phyloP scores from a whole-genome alignment of 1,140 invertebrate genomes.

The Pogonognathellus flavescens region DNA sequence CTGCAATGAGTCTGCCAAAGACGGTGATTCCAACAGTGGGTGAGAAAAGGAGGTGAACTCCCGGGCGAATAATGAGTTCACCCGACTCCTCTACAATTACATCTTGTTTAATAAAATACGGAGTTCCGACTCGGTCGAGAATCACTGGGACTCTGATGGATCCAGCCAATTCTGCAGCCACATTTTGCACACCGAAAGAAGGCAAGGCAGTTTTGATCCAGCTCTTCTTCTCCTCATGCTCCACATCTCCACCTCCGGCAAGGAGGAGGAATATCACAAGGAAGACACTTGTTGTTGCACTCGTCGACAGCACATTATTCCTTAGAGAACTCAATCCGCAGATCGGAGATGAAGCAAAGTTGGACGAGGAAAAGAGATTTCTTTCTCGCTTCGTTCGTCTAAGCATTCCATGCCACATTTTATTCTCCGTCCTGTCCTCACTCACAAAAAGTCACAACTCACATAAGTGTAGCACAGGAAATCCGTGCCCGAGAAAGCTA shows the following conservation, averaged over 20 bases:
- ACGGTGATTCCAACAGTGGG: conserved; percentile 93
- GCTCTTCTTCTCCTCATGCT: conserved; percentile 2
- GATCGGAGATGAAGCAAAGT: conserved; percentile 32
- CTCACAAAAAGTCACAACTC: conserved; percentile 10
- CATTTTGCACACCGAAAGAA: conserved; percentile 34
- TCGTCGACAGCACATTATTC: conserved; percentile 31
- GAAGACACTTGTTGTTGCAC: conserved; percentile 51
- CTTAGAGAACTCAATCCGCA: conserved; percentile 28
- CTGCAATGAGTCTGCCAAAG: conserved; percentile 75
- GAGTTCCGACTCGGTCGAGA: conserved; percentile 76
- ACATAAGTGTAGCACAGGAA: neutral
- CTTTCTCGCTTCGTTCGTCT: conserved; percentile 28
- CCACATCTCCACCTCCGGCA: conserved; percentile 14
- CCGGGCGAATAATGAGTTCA: conserved; percentile 85
- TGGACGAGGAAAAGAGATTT: conserved; percentile 13
- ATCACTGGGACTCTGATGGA: conserved; percentile 66
- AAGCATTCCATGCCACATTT: conserved; percentile 44
- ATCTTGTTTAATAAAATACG: conserved; percentile 84
- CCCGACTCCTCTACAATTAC: conserved; percentile 82
- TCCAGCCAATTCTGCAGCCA: conserved; percentile 54
- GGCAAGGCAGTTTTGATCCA: neutral
- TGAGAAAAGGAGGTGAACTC: conserved; percentile 86
- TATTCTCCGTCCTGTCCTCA: conserved; percentile 34
- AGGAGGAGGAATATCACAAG: conserved; percentile 26
- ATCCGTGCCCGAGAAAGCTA: neutral